phyloP scores from a whole-genome alignment of 64 coral and sea anemone species.

The Anthopleura sola region DNA sequence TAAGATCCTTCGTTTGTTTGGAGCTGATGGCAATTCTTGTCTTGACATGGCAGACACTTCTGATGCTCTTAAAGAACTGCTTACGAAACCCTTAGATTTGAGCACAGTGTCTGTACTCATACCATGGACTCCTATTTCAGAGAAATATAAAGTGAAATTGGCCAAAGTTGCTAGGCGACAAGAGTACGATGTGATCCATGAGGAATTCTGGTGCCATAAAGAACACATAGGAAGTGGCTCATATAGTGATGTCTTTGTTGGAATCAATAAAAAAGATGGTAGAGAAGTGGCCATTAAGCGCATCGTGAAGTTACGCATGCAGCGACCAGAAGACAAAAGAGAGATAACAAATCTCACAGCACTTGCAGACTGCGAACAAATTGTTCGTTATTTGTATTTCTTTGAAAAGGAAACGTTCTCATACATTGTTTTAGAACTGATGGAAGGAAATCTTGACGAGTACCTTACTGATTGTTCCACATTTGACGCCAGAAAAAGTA shows the following conservation, averaged over 20 bases:
- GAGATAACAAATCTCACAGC: too few relatives aligned
- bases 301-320: too few relatives aligned
- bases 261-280: too few relatives aligned
- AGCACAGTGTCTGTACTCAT: background rate
- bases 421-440: too few relatives aligned
- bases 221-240: too few relatives aligned
- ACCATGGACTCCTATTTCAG: background rate
- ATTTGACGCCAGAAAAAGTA: background rate
- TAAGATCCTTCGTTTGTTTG: background rate
- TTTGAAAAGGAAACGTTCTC: too few relatives aligned
- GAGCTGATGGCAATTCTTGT: background rate
- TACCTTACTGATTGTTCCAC: background rate
- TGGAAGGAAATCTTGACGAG: conserved; percentile 25
- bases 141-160: background rate
- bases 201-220: too few relatives aligned
- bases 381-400: too few relatives aligned
- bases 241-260: too few relatives aligned
- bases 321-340: too few relatives aligned
- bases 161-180: conserved; percentile 16
- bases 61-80: background rate
- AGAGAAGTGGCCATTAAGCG: too few relatives aligned
- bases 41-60: background rate
- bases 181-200: conserved; percentile 6
- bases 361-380: too few relatives aligned
- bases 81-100: background rate